Conservation (phyloP, 2,113 vertebrate species). For the Chamaetylas fuelleborni region DNA sequence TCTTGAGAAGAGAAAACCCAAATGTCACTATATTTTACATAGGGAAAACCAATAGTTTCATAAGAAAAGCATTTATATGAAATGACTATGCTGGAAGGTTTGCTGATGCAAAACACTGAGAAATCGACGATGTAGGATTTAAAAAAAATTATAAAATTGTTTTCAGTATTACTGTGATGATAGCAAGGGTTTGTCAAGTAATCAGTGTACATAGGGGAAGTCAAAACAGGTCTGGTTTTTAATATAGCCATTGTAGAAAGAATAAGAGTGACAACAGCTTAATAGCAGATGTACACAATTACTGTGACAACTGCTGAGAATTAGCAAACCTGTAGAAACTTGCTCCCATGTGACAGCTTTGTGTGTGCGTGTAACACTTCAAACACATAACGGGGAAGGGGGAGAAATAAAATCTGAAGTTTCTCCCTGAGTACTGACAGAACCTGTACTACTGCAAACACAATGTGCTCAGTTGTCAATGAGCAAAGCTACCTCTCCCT, state of each 20-base stretch:
- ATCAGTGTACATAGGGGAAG: neutral
- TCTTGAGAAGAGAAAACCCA: neutral
- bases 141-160: neutral
- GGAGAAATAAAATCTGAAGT: neutral
- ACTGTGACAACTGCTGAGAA: neutral
- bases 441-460: neutral
- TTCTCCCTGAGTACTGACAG: rapidly evolving
- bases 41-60: neutral
- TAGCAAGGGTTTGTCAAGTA: neutral
- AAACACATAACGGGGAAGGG: neutral
- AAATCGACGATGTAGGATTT: neutral
- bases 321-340: neutral
- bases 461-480: neutral
- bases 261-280: neutral
- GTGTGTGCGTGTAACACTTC: neutral
- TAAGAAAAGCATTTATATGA: neutral
- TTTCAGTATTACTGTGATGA: neutral
- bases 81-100: neutral
- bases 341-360: neutral
- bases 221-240: neutral
- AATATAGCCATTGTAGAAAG: neutral
- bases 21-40: neutral
- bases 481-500: neutral
- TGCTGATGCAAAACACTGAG: neutral
- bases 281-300: neutral